phyloP scores from a whole-genome alignment of 2,797 vertebrate species.

The Sebastes oblongus region DNA sequence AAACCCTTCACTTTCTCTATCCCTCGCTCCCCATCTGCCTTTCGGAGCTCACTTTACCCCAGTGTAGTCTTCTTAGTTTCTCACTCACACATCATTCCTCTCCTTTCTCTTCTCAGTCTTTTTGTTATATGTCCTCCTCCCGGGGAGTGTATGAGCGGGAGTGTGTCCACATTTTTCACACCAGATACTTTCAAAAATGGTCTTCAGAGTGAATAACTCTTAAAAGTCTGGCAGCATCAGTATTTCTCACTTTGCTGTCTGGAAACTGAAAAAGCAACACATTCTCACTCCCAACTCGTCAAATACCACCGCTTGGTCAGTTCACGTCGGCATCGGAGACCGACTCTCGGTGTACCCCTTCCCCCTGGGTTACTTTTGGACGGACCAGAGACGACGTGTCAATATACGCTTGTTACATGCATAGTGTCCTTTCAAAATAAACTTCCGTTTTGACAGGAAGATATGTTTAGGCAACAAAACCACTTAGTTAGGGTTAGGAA shows the following conservation, averaged over 20 bases:
- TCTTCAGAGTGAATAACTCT: neutral
- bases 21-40: slow-evolving; percentile 1
- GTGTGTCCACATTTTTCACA: neutral
- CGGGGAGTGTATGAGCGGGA: neutral
- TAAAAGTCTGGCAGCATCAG: neutral
- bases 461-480: too few species aligned
- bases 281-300: too few species aligned
- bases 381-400: too few species aligned
- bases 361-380: too few species aligned
- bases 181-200: neutral
- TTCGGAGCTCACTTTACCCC: neutral
- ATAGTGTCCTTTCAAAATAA: too few species aligned
- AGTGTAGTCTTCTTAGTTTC: neutral
- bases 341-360: too few species aligned
- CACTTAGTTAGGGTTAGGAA: too few species aligned
- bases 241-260: neutral
- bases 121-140: too few species aligned
- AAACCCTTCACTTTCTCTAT: slow-evolving; percentile 22
- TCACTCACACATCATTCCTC: neutral
- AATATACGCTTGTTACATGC: too few species aligned
- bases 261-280: neutral
- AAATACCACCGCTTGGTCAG: too few species aligned
- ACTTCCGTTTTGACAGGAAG: too few species aligned
- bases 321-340: too few species aligned
- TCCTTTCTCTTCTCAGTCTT: neutral